phyloP scores from a whole-genome alignment of 2,888 invertebrate genomes.

The Hypsopygia costalis region DNA sequence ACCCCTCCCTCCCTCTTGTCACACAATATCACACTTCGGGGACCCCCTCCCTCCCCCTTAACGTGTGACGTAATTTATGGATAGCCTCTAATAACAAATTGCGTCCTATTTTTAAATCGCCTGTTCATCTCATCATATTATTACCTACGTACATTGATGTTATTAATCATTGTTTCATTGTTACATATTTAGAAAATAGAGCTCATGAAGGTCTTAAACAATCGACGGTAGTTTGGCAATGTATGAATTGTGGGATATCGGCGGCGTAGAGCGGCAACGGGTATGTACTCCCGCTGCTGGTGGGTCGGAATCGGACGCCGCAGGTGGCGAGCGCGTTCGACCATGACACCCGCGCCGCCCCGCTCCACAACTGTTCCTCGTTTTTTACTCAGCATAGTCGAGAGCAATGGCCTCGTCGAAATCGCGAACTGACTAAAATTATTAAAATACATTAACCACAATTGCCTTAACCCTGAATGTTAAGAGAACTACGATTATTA shows the following conservation, averaged over 20 bases:
- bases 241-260: background rate
- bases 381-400: constrained; percentile 52
- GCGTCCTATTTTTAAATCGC: no score
- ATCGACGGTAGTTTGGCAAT: background rate
- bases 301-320: constrained; percentile 25
- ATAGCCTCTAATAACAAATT: no score
- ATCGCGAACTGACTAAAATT: constrained; percentile 31
- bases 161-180: no score
- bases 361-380: constrained; percentile 65
- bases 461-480: constrained; percentile 29
- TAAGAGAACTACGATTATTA: constrained; percentile 14
- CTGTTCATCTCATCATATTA: no score
- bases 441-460: constrained; percentile 25
- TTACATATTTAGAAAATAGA: no score
- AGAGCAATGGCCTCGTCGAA: constrained; percentile 62
- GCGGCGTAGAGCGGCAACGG: background rate
- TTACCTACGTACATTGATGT: no score
- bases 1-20: no score
- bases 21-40: no score
- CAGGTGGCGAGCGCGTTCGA: constrained; percentile 63
- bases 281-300: background rate
- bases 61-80: no score
- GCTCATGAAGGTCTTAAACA: background rate
- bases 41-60: no score
- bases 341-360: constrained; percentile 64